phyloP scores from a whole-genome alignment of 2,113 vertebrate genomes.

The Nothocercus julius region DNA sequence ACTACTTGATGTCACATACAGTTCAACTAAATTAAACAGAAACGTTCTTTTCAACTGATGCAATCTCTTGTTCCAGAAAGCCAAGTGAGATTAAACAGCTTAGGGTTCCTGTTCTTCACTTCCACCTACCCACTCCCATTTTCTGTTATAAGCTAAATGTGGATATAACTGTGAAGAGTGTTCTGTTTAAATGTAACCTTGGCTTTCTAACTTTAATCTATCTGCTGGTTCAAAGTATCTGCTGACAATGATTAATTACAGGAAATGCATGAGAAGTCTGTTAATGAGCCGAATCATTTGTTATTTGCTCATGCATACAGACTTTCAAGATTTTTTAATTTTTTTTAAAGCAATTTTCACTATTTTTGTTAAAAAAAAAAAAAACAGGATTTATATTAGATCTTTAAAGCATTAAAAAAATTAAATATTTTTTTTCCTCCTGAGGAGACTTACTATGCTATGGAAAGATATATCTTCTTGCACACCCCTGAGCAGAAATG shows the following conservation, averaged over 20 bases:
- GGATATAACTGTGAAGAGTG: neutral
- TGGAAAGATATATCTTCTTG: neutral
- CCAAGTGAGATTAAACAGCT: neutral
- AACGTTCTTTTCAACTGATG: neutral
- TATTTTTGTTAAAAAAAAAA: neutral
- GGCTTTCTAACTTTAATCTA: neutral
- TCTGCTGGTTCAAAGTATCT: neutral
- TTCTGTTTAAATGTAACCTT: slow-evolving; percentile 13
- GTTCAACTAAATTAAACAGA: neutral
- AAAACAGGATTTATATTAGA: neutral
- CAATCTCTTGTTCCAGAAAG: neutral
- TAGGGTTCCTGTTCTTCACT: neutral
- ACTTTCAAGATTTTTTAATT: neutral
- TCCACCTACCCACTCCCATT: neutral
- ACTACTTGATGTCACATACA: neutral
- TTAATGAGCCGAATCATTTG: slow-evolving; percentile 16
- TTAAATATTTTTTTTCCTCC: neutral
- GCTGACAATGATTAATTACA: slow-evolving; percentile 3
- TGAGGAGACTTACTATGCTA: neutral
- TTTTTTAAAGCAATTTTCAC: neutral
- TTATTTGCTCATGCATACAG: neutral
- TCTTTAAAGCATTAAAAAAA: neutral
- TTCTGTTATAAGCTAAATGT: neutral
- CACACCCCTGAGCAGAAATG: neutral
- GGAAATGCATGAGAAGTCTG: neutral